phyloP scores from a whole-genome alignment of 37 sponge, comb jelly and placozoan genomes.

The Agelas oroides region DNA sequence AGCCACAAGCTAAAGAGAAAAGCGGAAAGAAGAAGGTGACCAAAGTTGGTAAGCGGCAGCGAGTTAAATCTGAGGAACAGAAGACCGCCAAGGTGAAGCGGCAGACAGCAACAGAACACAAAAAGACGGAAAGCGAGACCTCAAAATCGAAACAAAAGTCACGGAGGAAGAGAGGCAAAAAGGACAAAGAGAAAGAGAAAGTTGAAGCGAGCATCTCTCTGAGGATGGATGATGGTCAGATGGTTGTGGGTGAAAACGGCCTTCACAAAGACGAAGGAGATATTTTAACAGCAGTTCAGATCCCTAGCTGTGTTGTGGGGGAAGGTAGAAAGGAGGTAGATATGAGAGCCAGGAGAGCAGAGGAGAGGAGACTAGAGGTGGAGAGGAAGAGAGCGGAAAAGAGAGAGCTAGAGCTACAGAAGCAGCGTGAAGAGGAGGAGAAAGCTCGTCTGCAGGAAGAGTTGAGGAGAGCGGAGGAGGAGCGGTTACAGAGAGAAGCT shows the following conservation, averaged over 20 bases:
- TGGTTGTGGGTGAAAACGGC: too few relatives aligned
- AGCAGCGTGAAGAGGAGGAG: slow-evolving; percentile 26
- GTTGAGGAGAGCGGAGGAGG: slow-evolving; percentile 15
- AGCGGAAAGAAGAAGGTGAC: too few relatives aligned
- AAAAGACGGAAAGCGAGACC: neutral
- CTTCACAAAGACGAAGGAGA: too few relatives aligned
- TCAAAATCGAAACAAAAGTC: neutral
- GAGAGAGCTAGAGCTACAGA: slow-evolving; percentile 41
- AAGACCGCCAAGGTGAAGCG: neutral
- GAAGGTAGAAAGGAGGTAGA: neutral
- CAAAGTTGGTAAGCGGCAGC: too few relatives aligned
- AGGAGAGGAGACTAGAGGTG: slow-evolving; percentile 27
- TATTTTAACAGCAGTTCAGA: slow-evolving; percentile 2
- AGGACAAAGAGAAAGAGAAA: too few relatives aligned
- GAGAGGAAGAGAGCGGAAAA: slow-evolving; percentile 46
- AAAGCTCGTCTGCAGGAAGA: slow-evolving; percentile 31
- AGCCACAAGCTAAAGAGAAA: too few relatives aligned
- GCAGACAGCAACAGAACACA: neutral
- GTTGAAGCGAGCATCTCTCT: too few relatives aligned
- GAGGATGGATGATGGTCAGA: too few relatives aligned
- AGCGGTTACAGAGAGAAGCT: neutral
- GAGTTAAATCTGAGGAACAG: too few relatives aligned
- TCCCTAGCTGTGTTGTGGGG: neutral
- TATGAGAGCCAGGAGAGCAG: neutral
- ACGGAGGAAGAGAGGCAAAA: neutral